Conservation (phyloP, 2,888 invertebrate genomes). For the Eustalomyia histrio region DNA sequence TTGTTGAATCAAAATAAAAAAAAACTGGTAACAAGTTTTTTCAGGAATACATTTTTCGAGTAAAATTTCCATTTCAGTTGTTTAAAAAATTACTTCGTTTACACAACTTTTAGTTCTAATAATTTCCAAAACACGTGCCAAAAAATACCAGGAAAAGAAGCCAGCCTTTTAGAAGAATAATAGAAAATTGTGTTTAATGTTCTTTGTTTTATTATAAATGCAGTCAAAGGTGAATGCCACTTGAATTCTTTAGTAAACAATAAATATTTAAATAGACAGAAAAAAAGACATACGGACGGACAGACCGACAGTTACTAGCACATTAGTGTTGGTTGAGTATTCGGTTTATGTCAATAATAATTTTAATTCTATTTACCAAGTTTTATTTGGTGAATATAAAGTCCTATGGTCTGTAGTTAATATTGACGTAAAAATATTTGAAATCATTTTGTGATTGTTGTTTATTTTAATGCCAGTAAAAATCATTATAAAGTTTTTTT, state of each 20-base stretch:
- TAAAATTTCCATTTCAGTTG: no score
- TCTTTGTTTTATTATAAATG: constrained; percentile 33
- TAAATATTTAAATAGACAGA: background rate
- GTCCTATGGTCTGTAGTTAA: background rate
- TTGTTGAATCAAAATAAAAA: no score
- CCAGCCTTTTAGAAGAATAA: background rate
- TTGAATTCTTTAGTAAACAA: constrained; percentile 16
- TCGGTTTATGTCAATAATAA: background rate
- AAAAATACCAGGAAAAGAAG: background rate
- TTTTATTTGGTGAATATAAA: background rate
- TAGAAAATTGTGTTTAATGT: constrained; percentile 28
- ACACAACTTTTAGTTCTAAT: no score
- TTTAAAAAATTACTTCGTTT: no score
- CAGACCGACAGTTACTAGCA: background rate
- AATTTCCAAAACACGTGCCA: background rate
- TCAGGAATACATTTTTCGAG: no score
- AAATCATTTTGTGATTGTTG: constrained; percentile 31
- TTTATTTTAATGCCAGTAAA: constrained; percentile 14
- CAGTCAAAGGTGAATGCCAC: constrained; percentile 59
- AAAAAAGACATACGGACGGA: background rate
- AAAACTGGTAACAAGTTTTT: no score
- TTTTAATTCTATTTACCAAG: constrained; percentile 2
- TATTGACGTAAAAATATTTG: constrained; percentile 49
- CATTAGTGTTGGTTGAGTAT: background rate
- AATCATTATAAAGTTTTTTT: constrained; percentile 24